Evolutionary conservation across 2,113 vertebrate genomes (phyloP).

Genomic region (Podiceps cristatus): DNA sequence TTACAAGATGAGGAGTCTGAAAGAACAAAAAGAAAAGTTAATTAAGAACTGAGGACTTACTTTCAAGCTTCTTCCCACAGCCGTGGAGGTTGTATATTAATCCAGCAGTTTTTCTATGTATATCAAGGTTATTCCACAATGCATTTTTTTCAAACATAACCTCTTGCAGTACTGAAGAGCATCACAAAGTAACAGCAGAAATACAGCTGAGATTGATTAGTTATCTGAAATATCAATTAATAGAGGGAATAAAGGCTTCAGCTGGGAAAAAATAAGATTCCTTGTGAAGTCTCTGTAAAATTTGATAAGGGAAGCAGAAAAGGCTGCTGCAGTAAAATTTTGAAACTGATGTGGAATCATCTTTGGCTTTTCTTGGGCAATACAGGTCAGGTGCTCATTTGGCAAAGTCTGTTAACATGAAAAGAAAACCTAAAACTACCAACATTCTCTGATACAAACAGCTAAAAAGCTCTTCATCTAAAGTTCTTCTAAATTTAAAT

Average conservation of each 20-base stretch:
- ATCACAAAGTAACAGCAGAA: neutral
- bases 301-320: neutral
- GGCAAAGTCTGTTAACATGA: neutral
- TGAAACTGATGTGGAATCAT: neutral
- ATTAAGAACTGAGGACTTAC: neutral
- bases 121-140: neutral
- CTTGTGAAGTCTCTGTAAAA: neutral
- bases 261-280: neutral
- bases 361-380: neutral
- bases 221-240: neutral
- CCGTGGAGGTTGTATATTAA: neutral
- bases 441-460: conserved; percentile 13
- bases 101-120: neutral
- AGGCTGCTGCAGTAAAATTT: neutral
- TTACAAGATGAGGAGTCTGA: conserved; percentile 97
- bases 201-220: neutral
- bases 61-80: neutral
- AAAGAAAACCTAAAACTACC: conserved; percentile 47
- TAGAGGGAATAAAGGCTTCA: neutral
- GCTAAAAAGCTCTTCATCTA: conserved; percentile 43
- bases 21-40: conserved; percentile 32
- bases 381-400: neutral
- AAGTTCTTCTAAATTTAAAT: conserved; percentile 24
- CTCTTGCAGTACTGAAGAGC: neutral
- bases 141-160: neutral